phyloP scores from a whole-genome alignment of 2,797 vertebrate genomes.

The Clamator glandarius region DNA sequence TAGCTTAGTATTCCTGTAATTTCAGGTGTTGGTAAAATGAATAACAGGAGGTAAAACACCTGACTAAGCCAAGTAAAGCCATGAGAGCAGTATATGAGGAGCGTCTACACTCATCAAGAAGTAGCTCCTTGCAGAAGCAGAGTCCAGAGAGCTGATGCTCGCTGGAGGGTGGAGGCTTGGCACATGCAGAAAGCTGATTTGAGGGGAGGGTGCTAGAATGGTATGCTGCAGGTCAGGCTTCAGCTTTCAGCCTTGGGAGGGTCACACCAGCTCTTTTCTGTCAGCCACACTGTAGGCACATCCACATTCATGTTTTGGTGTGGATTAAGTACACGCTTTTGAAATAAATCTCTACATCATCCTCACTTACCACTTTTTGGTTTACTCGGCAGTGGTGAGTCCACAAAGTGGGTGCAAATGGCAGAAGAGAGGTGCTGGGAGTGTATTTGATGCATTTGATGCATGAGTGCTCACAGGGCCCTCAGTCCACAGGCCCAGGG shows the following conservation, averaged over 20 bases:
- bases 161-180: neutral
- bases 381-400: neutral
- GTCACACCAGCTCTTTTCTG: neutral
- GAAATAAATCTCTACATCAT: neutral
- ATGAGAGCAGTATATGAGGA: rapidly evolving
- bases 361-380: neutral
- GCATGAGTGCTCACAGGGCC: rapidly evolving
- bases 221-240: neutral
- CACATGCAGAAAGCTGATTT: neutral
- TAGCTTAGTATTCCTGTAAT: neutral
- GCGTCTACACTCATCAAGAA: neutral
- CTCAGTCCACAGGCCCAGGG: neutral
- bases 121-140: neutral
- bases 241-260: neutral
- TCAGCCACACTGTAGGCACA: neutral
- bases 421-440: neutral
- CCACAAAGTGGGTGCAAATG: neutral
- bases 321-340: neutral
- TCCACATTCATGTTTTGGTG: neutral
- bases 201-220: neutral
- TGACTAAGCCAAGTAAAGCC: neutral
- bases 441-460: neutral
- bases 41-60: neutral
- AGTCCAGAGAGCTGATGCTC: neutral
- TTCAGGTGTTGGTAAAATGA: neutral